Conservation (phyloP, 2,888 invertebrate genomes). For the Drosophila koepferae region DNA sequence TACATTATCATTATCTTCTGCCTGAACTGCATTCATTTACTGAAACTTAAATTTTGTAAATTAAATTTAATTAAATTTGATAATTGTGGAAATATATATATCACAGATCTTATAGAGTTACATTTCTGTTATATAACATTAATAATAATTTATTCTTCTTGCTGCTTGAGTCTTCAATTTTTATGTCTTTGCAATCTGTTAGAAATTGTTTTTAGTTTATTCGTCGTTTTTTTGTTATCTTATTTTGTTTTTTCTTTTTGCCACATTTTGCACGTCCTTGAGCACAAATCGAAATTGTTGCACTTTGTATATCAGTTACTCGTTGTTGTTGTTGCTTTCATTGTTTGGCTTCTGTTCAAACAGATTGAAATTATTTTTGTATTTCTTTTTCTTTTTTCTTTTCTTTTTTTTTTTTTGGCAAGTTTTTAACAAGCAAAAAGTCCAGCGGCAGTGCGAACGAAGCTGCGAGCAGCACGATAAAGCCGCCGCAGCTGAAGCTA, state of each 20-base stretch:
- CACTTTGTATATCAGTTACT: slow-evolving; percentile 45
- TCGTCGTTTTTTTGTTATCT: not conserved
- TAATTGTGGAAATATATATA: too few relatives aligned
- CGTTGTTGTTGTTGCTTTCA: slow-evolving; percentile 32
- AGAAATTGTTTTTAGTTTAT: too few relatives aligned
- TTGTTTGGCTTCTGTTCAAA: slow-evolving; percentile 49
- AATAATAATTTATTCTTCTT: too few relatives aligned
- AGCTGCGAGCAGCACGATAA: slow-evolving; percentile 10
- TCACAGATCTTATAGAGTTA: too few relatives aligned
- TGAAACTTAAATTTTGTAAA: too few relatives aligned
- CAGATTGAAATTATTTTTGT: slow-evolving; percentile 57
- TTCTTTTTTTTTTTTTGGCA: slow-evolving; percentile 54
- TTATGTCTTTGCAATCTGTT: not conserved
- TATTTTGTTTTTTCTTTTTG: not conserved
- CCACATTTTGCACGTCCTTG: slow-evolving; percentile 55
- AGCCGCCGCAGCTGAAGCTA: slow-evolving; percentile 1
- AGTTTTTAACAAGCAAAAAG: slow-evolving; percentile 64
- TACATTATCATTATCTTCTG: too few relatives aligned
- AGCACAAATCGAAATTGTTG: slow-evolving; percentile 39
- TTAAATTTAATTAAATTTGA: too few relatives aligned
- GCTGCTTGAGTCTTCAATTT: not conserved
- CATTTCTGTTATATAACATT: too few relatives aligned
- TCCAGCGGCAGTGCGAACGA: slow-evolving; percentile 25
- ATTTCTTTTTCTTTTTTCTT: slow-evolving; percentile 5
- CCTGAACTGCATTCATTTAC: too few relatives aligned